Base-by-base conservation (phyloP, 1,140 invertebrate genomes). In the Megalopta genalis region DNA sequence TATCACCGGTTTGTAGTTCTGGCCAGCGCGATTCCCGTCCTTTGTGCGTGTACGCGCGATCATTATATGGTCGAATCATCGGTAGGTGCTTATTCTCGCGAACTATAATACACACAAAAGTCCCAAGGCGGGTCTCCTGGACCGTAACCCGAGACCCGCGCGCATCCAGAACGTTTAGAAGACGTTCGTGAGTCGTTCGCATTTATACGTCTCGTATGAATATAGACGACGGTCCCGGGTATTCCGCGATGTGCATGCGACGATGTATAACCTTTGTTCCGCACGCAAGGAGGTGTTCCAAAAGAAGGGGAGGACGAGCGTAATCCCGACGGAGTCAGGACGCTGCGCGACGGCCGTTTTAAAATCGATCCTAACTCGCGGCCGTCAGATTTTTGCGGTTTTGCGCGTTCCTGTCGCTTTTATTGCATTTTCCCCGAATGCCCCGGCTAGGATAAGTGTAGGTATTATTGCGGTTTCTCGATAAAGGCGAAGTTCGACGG, bases 191-290 rank as follows among this genome's bases (percentile, higher is more conserved):
- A 83, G 81, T 83, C 72, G 81, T 84, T 23, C 78, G 68, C 82
- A 73, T 85, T 84, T 85, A 84, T 80, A 82, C 83, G 83, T 81
- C 49, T 54, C 54, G 72, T 81, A 81, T 85, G 82, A 85, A 85
- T 85, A 85, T 84, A 81, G 81, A 69, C 65, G 82, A n/a, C n/a
- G 62, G 32, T 2, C 42, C 42, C 68, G 70, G 82, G 82, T 80
- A 81, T 79, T 81, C 52, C 62, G 60, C 59, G 73, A 72, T 73
- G 77, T 76, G 71, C 83, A 72, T 84, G 67, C 77, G 82, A 84
- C 66, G 71, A 65, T 73, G 77, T 84, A 80, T 85, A 85, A 85
- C 84, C 83, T 85, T 85, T 81, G 73, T 85, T 57, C 79, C 65
- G 70, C 84, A 85, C 84, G 84, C 82, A 39, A 84, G 54, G 69